Evolutionary conservation across 1,140 invertebrate species (phyloP).

Genomic region (Camponotus vicinus): DNA sequence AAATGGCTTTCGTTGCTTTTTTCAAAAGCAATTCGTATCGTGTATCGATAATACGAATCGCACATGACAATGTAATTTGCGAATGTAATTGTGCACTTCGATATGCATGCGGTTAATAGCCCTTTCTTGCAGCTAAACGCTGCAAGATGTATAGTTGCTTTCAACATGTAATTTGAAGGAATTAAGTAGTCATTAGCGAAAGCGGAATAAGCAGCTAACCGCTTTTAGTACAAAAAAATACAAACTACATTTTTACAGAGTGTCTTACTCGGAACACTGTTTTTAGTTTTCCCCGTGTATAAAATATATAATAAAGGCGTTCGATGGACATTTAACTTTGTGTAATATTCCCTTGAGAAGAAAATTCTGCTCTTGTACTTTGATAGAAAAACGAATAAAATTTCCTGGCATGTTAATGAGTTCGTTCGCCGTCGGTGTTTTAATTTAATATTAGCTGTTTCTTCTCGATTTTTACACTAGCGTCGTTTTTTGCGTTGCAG

Average conservation of each 20-base stretch:
- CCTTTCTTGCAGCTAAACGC: background rate
- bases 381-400: slow-evolving; percentile 54
- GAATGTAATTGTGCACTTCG: background rate
- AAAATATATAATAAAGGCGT: slow-evolving; percentile 49
- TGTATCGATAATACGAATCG: background rate
- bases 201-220: slow-evolving; percentile 21
- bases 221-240: slow-evolving; percentile 22
- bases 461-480: slow-evolving; percentile 42
- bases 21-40: background rate
- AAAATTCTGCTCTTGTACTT: slow-evolving; percentile 3
- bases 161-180: slow-evolving; percentile 23
- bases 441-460: slow-evolving; percentile 62
- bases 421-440: slow-evolving; percentile 50
- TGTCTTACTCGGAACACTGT: slow-evolving; percentile 6
- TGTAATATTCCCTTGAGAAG: slow-evolving; percentile 26
- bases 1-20: slow-evolving; percentile 15
- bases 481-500: slow-evolving; percentile 8
- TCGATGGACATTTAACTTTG: slow-evolving; percentile 52
- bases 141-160: slow-evolving; percentile 15
- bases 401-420: slow-evolving; percentile 51
- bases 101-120: slow-evolving; percentile 10
- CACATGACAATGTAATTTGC: background rate
- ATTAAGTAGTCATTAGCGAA: slow-evolving; percentile 40
- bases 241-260: slow-evolving; percentile 23
- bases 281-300: slow-evolving; percentile 24